Evolutionary conservation across 1,140 invertebrate genomes (phyloP), one percentile per base, ranked within the genome.

Genomic region (Meteorus sp.): DNA sequence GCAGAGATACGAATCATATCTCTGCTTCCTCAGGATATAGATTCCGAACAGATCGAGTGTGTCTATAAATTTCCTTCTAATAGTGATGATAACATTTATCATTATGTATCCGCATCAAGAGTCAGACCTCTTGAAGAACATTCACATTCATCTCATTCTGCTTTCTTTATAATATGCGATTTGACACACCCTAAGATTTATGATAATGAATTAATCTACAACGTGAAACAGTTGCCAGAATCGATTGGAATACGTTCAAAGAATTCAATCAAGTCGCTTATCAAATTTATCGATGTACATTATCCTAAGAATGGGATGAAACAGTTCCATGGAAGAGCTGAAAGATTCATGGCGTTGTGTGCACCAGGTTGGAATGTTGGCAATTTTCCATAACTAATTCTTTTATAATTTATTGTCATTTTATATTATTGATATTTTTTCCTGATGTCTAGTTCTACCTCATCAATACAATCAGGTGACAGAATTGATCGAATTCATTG

Each of bases 401-500:
- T 41, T 41, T 13, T 6, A 41, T 5, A 41, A 9, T 41, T 41
- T 9, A 41, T 8, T 41, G 6, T 8, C 15, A 17, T 11, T 15
- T 41, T 41, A 11, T 1, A 11, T 41, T 19, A 1, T n/a, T 41
- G 20, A 3, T 5, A 17, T 23, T 20, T 4, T 37, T 27, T 48
- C 11, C 4, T 47, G 31, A 3, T 23, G 9, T 52, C 23, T 27
- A 65, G 86, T 87, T 0, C 59, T 89, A 27, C 86, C 88, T 69
- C 83, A 83, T 62, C 74, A 83, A 41, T 89, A 85, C 71, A 81
- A 85, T 56, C 67, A 76, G 45, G 71, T 72, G 3, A 52, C 79
- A 9, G 81, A 85, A 15, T 71, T 89, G 45, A 77, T 88, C 8
- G 86, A 89, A 74, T 88, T 86, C 70, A 76, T 89, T 13, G 87